Percentiles rank a stretch among this genome's conserved stretches.
Evolutionary conservation across 2,888 invertebrate genomes (phyloP).

Genomic region (Limnephilus auricula): DNA sequence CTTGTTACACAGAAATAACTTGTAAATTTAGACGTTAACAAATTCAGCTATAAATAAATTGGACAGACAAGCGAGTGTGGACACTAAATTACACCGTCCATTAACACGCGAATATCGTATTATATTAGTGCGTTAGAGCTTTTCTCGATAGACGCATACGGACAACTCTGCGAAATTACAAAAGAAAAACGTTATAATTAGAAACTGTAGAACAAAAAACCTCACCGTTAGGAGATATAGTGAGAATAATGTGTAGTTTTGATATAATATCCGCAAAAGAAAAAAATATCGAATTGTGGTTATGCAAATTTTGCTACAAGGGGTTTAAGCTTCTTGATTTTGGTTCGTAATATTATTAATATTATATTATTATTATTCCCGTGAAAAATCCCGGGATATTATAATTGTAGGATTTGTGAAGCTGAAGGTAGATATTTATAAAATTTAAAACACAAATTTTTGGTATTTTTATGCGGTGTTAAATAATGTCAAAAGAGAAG

Average conservation of each 20-base stretch:
- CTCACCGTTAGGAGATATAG: neutral
- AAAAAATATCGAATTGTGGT: neutral
- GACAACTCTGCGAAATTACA: neutral
- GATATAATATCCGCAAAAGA: neutral
- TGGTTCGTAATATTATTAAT: neutral
- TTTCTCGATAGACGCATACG: neutral
- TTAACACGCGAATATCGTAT: slow-evolving; percentile 29
- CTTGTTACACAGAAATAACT: neutral
- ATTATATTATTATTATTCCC: no score
- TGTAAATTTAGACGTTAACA: slow-evolving; percentile 43
- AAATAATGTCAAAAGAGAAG: no score
- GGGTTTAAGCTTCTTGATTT: neutral
- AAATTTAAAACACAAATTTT: no score
- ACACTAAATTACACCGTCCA: slow-evolving; percentile 19
- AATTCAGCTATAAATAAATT: slow-evolving; percentile 12
- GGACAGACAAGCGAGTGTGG: slow-evolving; percentile 9
- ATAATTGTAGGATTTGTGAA: no score
- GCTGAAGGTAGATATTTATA: no score
- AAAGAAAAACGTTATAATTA: neutral
- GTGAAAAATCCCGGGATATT: no score
- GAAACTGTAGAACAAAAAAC: neutral
- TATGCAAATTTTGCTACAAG: neutral
- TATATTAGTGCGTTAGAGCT: neutral
- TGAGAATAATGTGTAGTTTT: neutral
- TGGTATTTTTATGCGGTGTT: no score